These are phyloP conservation scores for Scolopax mira DNA, from an alignment of 2,113 vertebrate species.

Conservation along the genomic window DNA sequence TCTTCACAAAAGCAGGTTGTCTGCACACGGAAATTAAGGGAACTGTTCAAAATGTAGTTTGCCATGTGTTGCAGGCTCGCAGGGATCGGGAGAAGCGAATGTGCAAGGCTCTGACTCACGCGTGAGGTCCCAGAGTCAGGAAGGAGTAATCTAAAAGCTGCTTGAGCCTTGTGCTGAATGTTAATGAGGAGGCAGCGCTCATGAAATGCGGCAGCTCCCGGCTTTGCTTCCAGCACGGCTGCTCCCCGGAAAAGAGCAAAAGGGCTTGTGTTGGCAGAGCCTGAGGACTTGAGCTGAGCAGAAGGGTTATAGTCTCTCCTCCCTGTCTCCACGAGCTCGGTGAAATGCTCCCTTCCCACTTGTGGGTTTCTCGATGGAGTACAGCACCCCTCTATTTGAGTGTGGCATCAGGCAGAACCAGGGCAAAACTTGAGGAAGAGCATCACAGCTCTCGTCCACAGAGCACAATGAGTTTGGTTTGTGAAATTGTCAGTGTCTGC, in stretches of 20 bases:
- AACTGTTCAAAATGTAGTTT: not conserved
- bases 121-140: not conserved
- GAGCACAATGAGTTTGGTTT: not conserved
- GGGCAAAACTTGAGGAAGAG: not conserved
- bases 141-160: conserved; percentile 14
- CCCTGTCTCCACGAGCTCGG: not conserved
- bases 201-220: not conserved
- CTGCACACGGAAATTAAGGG: not conserved
- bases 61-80: not conserved
- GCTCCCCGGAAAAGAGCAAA: not conserved
- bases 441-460: accelerated
- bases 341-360: accelerated
- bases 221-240: not conserved
- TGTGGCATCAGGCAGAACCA: not conserved
- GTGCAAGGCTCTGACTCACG: not conserved
- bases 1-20: not conserved
- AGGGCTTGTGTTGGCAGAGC: not conserved
- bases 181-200: not conserved
- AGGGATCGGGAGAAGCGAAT: not conserved
- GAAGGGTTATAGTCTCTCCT: not conserved
- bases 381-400: not conserved
- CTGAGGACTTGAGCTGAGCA: not conserved
- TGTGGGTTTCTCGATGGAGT: not conserved
- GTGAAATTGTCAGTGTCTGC: not conserved
- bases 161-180: not conserved